Conservation (phyloP, 2,888 invertebrate species). For the Parnassius smintheus region DNA sequence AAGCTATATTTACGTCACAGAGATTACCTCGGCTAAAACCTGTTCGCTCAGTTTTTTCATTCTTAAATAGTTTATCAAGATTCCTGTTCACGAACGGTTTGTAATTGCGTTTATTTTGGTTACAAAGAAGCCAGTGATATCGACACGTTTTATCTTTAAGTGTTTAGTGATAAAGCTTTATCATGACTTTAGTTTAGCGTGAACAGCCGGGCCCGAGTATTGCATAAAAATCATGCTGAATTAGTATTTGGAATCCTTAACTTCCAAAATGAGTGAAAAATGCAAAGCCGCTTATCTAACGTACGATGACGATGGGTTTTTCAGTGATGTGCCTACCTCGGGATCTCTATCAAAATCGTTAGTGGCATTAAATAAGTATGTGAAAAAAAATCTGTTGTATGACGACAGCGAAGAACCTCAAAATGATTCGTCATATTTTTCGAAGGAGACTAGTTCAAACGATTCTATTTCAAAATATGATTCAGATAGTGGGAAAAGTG, state of each 20-base stretch:
- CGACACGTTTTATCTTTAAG: constrained; percentile 53
- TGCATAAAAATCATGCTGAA: constrained; percentile 34
- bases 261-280: constrained; percentile 45
- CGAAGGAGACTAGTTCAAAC: constrained; percentile 70
- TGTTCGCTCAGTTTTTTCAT: constrained; percentile 64
- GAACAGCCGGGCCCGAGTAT: constrained; percentile 44
- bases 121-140: constrained; percentile 44
- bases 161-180: constrained; percentile 51
- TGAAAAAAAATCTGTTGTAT: constrained; percentile 68
- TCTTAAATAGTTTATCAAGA: constrained; percentile 63
- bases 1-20: constrained; percentile 63
- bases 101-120: constrained; percentile 42
- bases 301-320: constrained; percentile 66
- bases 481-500: constrained; percentile 59
- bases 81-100: constrained; percentile 54
- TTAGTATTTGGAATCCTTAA: constrained; percentile 37
- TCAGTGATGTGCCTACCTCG: constrained; percentile 61
- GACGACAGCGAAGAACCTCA: constrained; percentile 51
- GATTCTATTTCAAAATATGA: constrained; percentile 63
- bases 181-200: constrained; percentile 42
- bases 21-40: constrained; percentile 63
- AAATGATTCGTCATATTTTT: constrained; percentile 63
- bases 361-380: constrained; percentile 67
- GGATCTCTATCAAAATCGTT: constrained; percentile 66
- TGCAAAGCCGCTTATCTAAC: constrained; percentile 35